Evolutionary conservation across 2,888 invertebrate species (phyloP).

Genomic region (Heliconius erato): DNA sequence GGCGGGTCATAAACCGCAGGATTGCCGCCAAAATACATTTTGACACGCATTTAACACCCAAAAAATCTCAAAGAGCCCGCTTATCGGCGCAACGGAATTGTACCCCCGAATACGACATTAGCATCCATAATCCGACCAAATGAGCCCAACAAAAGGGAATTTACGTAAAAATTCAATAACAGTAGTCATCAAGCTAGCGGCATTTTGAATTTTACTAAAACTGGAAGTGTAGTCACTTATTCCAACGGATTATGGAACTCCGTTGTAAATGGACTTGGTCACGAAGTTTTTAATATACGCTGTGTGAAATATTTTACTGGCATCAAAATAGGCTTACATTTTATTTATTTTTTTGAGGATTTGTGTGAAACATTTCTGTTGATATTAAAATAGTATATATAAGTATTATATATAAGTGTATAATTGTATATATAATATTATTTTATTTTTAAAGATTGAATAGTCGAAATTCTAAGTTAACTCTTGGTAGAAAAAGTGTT

Average conservation of each 20-base stretch:
- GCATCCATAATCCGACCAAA: slow-evolving; percentile 71
- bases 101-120: slow-evolving; percentile 63
- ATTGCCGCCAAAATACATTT: slow-evolving; percentile 58
- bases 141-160: slow-evolving; percentile 71
- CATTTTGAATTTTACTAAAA: slow-evolving; percentile 52
- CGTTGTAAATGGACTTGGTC: slow-evolving; percentile 44
- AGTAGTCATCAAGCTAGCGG: slow-evolving; percentile 58
- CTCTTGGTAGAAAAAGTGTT: neutral
- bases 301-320: slow-evolving; percentile 40
- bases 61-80: slow-evolving; percentile 56
- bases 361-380: neutral
- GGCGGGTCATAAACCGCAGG: slow-evolving; percentile 56
- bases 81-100: slow-evolving; percentile 68
- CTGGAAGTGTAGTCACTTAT: slow-evolving; percentile 49
- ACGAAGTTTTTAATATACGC: slow-evolving; percentile 42
- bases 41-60: slow-evolving; percentile 50
- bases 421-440: neutral
- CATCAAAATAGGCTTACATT: slow-evolving; percentile 19
- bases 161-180: slow-evolving; percentile 73
- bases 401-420: no score
- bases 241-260: slow-evolving; percentile 36
- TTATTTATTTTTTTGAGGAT: slow-evolving; percentile 5
- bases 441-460: neutral
- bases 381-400: neutral
- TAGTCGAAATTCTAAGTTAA: neutral